Percentiles rank a stretch among this genome's conserved stretches.
Conservation (phyloP, 2,888 invertebrate species). For the Rhogogaster chlorosoma region DNA sequence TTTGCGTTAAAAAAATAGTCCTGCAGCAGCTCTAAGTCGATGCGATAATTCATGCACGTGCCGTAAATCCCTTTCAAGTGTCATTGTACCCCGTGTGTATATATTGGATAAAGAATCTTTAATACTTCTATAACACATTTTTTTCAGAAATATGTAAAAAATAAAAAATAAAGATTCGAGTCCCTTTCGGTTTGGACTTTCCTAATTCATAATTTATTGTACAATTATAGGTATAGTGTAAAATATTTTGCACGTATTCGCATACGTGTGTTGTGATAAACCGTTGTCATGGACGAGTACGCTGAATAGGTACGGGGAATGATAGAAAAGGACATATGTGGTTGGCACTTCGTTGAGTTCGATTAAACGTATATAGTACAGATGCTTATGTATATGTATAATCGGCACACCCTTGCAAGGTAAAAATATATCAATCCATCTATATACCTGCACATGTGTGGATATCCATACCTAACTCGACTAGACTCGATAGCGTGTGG, state of each 20-base stretch:
- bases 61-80: too few species aligned
- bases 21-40: neutral
- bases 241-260: neutral
- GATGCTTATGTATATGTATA: neutral
- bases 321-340: neutral
- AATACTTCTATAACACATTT: too few species aligned
- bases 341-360: neutral
- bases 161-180: neutral
- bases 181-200: neutral
- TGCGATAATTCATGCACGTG: neutral
- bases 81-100: too few species aligned
- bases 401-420: constrained; percentile 9
- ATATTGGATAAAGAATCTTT: too few species aligned
- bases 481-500: neutral
- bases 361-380: neutral
- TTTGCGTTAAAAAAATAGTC: neutral
- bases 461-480: neutral
- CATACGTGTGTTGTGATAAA: constrained; percentile 31
- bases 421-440: neutral
- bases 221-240: neutral
- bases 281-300: constrained; percentile 38
- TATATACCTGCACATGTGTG: neutral
- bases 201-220: neutral
- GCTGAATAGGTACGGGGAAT: neutral
- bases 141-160: neutral